Conservation (phyloP, 2,888 invertebrate genomes). For the Pimpla rufipes region DNA sequence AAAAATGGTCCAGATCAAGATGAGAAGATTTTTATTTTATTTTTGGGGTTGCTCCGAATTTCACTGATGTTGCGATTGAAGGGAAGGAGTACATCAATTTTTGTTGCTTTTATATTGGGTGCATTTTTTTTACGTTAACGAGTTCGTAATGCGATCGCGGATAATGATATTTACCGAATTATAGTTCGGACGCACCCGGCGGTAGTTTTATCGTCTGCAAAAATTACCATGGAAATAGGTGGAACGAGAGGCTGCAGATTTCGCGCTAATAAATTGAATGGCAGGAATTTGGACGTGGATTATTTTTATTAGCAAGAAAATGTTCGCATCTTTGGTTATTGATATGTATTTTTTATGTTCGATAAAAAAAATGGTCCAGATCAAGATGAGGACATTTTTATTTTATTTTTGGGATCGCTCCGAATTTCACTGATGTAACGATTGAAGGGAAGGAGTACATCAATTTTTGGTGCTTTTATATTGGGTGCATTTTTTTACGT, state of each 20-base stretch:
- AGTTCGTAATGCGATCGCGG: slow-evolving; percentile 75
- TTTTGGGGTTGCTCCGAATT: not conserved
- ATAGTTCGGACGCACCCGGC: slow-evolving; percentile 52
- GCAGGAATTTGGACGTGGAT: too few species aligned
- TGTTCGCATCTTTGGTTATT: too few species aligned
- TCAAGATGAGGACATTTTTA: too few species aligned
- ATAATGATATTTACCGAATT: slow-evolving; percentile 68
- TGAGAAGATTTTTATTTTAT: too few species aligned
- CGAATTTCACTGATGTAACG: not conserved
- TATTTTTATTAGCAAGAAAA: too few species aligned
- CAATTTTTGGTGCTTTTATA: not conserved
- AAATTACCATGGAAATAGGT: slow-evolving; percentile 11
- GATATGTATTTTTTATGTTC: not conserved
- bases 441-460: not conserved
- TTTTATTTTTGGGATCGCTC: too few species aligned
- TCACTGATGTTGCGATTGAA: not conserved
- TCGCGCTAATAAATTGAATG: not conserved
- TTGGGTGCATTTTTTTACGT: too few species aligned
- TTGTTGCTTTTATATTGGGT: not conserved
- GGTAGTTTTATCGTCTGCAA: not conserved
- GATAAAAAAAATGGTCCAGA: too few species aligned
- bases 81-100: not conserved
- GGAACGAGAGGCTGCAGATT: not conserved
- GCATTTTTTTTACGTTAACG: slow-evolving; percentile 77
- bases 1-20: too few species aligned